phyloP scores from a whole-genome alignment of 2,888 invertebrate genomes.

The Mechanitis mazaeus region DNA sequence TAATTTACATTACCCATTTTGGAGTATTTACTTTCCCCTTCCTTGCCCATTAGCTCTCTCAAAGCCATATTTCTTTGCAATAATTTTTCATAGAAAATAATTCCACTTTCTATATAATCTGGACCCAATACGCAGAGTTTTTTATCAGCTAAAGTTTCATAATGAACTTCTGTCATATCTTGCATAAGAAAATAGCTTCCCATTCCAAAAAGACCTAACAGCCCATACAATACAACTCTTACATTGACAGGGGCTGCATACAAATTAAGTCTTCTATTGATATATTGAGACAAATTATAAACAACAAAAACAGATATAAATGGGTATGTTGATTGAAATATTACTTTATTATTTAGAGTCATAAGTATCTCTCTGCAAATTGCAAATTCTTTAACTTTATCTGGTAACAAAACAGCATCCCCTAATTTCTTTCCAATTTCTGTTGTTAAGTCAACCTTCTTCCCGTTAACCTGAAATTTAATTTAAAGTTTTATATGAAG shows the following conservation, averaged over 20 bases:
- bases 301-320: slow-evolving; percentile 63
- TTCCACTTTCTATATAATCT: slow-evolving; percentile 83
- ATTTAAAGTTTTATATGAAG: slow-evolving; percentile 1
- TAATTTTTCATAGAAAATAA: slow-evolving; percentile 85
- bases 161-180: slow-evolving; percentile 79
- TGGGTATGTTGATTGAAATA: slow-evolving; percentile 75
- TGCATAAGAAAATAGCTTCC: slow-evolving; percentile 80
- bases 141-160: slow-evolving; percentile 80
- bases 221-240: slow-evolving; percentile 67
- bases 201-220: slow-evolving; percentile 74
- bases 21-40: slow-evolving; percentile 79
- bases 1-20: slow-evolving; percentile 82
- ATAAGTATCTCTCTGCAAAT: slow-evolving; percentile 85
- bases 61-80: slow-evolving; percentile 85
- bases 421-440: slow-evolving; percentile 79
- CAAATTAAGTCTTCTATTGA: slow-evolving; percentile 76
- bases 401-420: slow-evolving; percentile 82
- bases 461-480: slow-evolving; percentile 74
- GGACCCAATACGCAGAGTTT: slow-evolving; percentile 76
- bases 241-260: slow-evolving; percentile 70
- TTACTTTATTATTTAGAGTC: slow-evolving; percentile 75
- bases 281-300: slow-evolving; percentile 67
- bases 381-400: slow-evolving; percentile 87
- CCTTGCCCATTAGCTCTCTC: slow-evolving; percentile 78
- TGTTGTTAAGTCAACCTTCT: slow-evolving; percentile 80